Percentiles rank a stretch among this genome's conserved stretches.
Conservation (phyloP, 2,888 invertebrate genomes). For the Ptilodon capucinus region DNA sequence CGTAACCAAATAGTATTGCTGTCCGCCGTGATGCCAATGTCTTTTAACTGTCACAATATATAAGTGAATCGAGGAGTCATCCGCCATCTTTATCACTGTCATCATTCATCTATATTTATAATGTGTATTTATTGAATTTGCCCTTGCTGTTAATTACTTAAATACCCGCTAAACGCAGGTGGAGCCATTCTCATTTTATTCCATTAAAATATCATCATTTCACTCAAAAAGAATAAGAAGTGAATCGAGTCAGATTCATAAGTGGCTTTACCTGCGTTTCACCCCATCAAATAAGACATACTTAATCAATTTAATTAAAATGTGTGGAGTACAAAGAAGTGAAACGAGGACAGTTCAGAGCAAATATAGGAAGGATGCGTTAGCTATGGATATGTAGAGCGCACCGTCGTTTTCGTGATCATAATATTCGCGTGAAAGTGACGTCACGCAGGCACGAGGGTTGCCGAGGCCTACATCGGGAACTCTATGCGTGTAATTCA, state of each 20-base stretch:
- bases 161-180: too few species aligned
- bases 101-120: too few species aligned
- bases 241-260: too few species aligned
- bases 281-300: background rate
- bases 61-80: background rate
- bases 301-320: background rate
- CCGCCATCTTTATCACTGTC: too few species aligned
- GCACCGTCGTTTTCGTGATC: background rate
- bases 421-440: constrained; percentile 6
- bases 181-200: too few species aligned
- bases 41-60: constrained; percentile 14
- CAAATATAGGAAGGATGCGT: background rate
- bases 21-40: constrained; percentile 9
- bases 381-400: background rate
- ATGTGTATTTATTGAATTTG: too few species aligned
- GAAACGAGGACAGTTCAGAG: background rate
- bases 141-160: too few species aligned
- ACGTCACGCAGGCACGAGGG: constrained; percentile 13
- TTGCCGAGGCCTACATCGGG: constrained; percentile 1
- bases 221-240: too few species aligned
- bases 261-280: background rate
- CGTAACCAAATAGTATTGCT: constrained; percentile 14
- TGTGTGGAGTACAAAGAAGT: background rate
- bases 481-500: too few species aligned
- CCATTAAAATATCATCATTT: too few species aligned